Evolutionary conservation across 2,888 invertebrate species (phyloP).

Genomic region (Anthophora plumipes): DNA sequence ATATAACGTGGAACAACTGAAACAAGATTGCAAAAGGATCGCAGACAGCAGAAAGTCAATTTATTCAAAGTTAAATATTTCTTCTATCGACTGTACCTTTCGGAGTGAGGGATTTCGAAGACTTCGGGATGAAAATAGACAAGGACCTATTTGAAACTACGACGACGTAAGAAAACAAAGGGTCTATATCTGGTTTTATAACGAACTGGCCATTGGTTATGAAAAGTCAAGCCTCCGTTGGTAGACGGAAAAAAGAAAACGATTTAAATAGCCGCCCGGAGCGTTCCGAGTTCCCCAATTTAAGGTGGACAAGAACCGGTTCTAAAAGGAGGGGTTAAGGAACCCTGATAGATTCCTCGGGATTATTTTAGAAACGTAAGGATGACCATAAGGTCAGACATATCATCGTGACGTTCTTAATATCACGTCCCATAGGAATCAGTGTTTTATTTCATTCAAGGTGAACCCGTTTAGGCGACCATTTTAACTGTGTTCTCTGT

Average conservation of each 20-base stretch:
- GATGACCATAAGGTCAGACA: background rate
- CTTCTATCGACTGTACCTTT: background rate
- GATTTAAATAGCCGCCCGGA: constrained; percentile 38
- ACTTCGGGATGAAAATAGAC: background rate
- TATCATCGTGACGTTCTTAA: background rate
- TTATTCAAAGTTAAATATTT: too few species aligned
- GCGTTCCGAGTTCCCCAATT: constrained; percentile 36
- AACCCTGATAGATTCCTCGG: constrained; percentile 48
- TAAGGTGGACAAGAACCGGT: constrained; percentile 51
- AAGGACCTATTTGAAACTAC: background rate
- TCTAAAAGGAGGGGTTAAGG: constrained; percentile 42
- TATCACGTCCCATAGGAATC: background rate
- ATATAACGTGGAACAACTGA: too few species aligned
- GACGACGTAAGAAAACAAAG: background rate
- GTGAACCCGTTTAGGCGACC: background rate
- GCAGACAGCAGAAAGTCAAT: too few species aligned
- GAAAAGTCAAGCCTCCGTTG: background rate
- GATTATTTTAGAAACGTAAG: constrained; percentile 34
- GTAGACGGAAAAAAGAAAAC: constrained; percentile 1
- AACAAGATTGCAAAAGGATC: too few species aligned
- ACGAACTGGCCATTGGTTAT: background rate
- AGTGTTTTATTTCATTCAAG: background rate
- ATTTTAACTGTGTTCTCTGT: background rate
- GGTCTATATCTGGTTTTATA: background rate
- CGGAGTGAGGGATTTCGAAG: too few species aligned